Evolutionary conservation across 2,797 vertebrate genomes (phyloP).

Genomic region (Brachyalestes nurse): DNA sequence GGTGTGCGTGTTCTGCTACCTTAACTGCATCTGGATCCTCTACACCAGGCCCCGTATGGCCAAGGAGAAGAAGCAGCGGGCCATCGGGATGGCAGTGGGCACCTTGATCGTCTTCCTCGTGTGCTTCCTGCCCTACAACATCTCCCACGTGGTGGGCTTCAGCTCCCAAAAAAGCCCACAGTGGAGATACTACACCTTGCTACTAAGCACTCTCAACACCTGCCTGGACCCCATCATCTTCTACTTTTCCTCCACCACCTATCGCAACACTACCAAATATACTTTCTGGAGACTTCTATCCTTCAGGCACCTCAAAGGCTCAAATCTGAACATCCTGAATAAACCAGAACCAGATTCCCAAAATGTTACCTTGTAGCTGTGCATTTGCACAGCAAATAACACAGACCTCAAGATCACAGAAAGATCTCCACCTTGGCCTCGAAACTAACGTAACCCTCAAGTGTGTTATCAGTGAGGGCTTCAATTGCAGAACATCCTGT

Average conservation of each 20-base stretch:
- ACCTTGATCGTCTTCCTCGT: constrained; percentile 80
- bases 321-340: neutral
- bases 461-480: neutral
- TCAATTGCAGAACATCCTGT: neutral
- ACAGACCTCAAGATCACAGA: neutral
- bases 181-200: constrained; percentile 78
- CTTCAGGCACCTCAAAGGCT: neutral
- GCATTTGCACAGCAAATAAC: neutral
- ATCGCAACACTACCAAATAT: constrained; percentile 56
- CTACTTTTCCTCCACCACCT: constrained; percentile 71
- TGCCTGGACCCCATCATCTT: constrained; percentile 84
- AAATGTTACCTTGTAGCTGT: neutral
- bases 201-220: constrained; percentile 81
- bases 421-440: neutral
- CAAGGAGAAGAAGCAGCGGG: constrained; percentile 74
- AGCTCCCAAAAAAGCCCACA: constrained; percentile 55
- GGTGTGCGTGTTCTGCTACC: constrained; percentile 79
- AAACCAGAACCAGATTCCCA: neutral
- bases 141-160: constrained; percentile 79
- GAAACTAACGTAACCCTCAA: neutral
- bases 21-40: constrained; percentile 75
- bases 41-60: constrained; percentile 72
- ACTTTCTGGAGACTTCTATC: constrained; percentile 1
- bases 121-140: constrained; percentile 82
- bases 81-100: constrained; percentile 80